Conservation (phyloP, 2,888 invertebrate species). For the Microplitis deprimator region DNA sequence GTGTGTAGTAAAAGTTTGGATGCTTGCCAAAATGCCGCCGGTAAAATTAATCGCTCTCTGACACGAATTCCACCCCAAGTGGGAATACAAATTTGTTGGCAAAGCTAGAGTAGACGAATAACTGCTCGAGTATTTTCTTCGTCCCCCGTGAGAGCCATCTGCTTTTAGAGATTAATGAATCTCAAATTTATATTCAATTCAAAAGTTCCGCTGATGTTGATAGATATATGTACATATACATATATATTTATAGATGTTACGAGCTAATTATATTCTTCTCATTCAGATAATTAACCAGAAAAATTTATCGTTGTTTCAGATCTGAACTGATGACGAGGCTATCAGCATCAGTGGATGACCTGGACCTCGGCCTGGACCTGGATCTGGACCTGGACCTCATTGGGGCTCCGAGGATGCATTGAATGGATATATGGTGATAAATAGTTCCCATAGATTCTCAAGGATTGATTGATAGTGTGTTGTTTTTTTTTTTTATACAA, state of each 20-base stretch:
- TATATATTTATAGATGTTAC: too few relatives aligned
- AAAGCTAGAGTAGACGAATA: conserved; percentile 41
- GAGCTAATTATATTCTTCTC: background rate
- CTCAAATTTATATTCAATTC: conserved; percentile 21
- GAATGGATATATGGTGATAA: conserved; percentile 25
- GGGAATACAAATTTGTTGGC: conserved; percentile 64
- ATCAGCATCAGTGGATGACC: background rate
- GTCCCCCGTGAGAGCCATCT: conserved; percentile 15
- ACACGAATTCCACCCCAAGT: conserved; percentile 66
- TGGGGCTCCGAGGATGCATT: background rate
- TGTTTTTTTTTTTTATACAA: background rate
- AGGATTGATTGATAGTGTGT: conserved; percentile 28
- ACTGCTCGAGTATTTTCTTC: conserved; percentile 18
- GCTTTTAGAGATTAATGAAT: conserved; percentile 36
- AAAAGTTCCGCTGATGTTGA: conserved; percentile 2
- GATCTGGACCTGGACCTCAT: background rate
- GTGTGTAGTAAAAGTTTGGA: conserved; percentile 54
- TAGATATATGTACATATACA: too few relatives aligned
- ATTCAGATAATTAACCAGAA: background rate
- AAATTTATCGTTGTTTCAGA: conserved; percentile 36
- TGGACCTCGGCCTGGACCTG: conserved; percentile 9
- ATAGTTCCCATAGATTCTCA: background rate
- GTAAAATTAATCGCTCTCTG: conserved; percentile 67
- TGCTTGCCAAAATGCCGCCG: conserved; percentile 61
- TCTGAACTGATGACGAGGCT: conserved; percentile 32